Evolutionary conservation across 2,888 invertebrate species (phyloP).

Genomic region (Rambutsinella grinnellia): DNA sequence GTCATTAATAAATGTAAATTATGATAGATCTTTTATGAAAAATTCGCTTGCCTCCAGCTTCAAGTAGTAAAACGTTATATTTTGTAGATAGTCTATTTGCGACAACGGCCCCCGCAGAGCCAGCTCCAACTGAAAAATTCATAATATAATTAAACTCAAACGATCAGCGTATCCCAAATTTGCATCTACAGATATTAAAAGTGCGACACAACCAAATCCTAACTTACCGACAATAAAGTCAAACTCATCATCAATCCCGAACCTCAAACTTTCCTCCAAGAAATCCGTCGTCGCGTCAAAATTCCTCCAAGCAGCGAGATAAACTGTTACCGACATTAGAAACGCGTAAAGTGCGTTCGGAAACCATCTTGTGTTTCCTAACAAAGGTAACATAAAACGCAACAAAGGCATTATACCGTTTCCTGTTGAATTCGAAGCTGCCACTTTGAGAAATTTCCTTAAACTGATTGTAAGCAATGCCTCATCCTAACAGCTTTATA

Average conservation of each 20-base stretch:
- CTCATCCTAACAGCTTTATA: too few species aligned
- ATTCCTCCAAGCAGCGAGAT: slow-evolving; percentile 35
- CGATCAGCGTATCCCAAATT: not conserved
- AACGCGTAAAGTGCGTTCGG: slow-evolving; percentile 57
- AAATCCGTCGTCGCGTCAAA: slow-evolving; percentile 42
- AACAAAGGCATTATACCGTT: too few species aligned
- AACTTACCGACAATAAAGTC: slow-evolving; percentile 55
- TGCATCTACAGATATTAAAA: not conserved
- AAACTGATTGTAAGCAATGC: too few species aligned
- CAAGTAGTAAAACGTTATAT: slow-evolving; percentile 46
- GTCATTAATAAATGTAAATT: not conserved
- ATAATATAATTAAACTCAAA: not conserved
- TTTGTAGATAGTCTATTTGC: slow-evolving; percentile 45
- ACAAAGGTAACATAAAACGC: too few species aligned
- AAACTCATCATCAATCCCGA: slow-evolving; percentile 35
- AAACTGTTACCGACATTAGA: slow-evolving; percentile 43
- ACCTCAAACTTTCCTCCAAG: slow-evolving; percentile 18
- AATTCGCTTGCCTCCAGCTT: slow-evolving; percentile 28
- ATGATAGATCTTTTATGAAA: not conserved
- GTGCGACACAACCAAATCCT: too few species aligned
- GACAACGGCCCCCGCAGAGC: slow-evolving; percentile 41
- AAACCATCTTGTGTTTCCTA: too few species aligned
- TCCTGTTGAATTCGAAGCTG: too few species aligned
- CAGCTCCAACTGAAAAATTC: slow-evolving; percentile 45
- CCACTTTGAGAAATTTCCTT: too few species aligned